Evolutionary conservation across 2,113 vertebrate species (phyloP), one percentile per base, ranked within the genome.

Genomic region (Columbina picui): DNA sequence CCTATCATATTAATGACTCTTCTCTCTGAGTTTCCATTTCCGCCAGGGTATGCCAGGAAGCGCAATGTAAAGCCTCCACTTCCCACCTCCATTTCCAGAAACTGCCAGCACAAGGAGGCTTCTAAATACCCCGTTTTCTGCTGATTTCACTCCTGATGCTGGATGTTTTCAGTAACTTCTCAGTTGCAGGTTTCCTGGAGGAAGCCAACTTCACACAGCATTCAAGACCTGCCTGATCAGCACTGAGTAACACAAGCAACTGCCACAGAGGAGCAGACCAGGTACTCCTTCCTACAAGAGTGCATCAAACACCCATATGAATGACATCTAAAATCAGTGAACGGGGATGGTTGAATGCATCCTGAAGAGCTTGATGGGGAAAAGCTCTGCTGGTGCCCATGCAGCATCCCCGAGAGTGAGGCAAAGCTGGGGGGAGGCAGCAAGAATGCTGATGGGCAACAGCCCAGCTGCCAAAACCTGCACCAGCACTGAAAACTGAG

Each of bases 381-480:
- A 64, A 39, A 0, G 1, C 16, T 38, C 23, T n/a, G 36, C 18
- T 8, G 14, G 32, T 36, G 20, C 36, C 29, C 7, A 0, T 2
- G 23, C 2, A 4, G 29, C 49, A 27, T 30, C 19, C 18, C 25
- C 4, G 5, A 5, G 53, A 39, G n/a, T 1, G 36, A 61, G 27
- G 8, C 21, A 50, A 53, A 53, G 18, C 43, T n/a, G 29, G 5
- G 12, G 3, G 3, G 8, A 27, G 12, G 55, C 17, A 60, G 56
- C 41, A 61, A 11, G n/a, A 65, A 9, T 9, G 10, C 16, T 63
- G 52, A 30, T 23, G n/a, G 50, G 41, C 26, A 36, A 14, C 36
- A 27, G 27, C 18, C 53, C 71, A 26, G 18, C 63, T 76, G 49
- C 47, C 73, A 57, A 89, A 77, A 50, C 53, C n/a, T n/a, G 27